phyloP scores from a whole-genome alignment of 2,888 invertebrate species.

The Metellina segmentata region DNA sequence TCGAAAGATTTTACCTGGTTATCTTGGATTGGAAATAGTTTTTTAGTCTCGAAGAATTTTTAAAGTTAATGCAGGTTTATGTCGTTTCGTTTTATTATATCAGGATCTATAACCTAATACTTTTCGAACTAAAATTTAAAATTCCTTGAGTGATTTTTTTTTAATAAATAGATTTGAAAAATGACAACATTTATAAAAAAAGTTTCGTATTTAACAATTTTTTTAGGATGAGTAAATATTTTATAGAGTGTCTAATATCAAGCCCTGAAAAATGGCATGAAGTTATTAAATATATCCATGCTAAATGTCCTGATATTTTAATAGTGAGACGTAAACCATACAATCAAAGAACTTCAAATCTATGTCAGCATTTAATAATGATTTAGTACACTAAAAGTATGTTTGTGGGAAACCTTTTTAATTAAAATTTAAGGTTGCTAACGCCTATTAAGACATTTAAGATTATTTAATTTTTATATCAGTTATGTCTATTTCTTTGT shows the following conservation, averaged over 20 bases:
- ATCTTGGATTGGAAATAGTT: too few species aligned
- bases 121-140: not conserved
- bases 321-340: constrained; percentile 48
- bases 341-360: constrained; percentile 42
- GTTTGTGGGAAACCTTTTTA: not conserved
- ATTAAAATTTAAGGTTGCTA: not conserved
- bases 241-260: not conserved
- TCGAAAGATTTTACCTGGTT: too few species aligned
- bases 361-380: not conserved
- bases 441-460: not conserved
- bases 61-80: too few species aligned
- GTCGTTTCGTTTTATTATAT: too few species aligned
- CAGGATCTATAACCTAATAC: too few species aligned
- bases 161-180: too few species aligned
- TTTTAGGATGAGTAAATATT: too few species aligned
- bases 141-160: too few species aligned
- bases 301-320: constrained; percentile 35
- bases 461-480: constrained; percentile 11
- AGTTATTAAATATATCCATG: constrained; percentile 1
- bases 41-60: too few species aligned
- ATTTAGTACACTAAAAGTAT: not conserved
- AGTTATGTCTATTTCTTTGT: not conserved
- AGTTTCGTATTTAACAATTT: too few species aligned
- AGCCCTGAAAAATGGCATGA: not conserved
- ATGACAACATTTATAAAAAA: too few species aligned